Base-by-base conservation (phyloP, 2,888 invertebrate species). In the Leptinotarsa haldemani region DNA sequence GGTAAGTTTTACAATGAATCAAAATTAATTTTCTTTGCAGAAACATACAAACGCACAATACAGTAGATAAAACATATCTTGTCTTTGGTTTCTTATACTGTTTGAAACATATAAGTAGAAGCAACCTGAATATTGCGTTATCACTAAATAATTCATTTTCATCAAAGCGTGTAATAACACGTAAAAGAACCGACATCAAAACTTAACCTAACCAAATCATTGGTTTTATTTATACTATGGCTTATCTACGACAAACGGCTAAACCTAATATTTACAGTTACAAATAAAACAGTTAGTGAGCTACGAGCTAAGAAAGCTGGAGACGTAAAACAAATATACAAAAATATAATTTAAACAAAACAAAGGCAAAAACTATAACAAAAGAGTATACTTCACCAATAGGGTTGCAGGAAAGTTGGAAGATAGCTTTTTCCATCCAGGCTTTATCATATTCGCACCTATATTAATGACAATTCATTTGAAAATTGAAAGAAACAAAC, bases 331-430 rank as follows among this genome's bases (percentile, higher is more conserved):
- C 40, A 72, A 30, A n/a, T 69, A 72, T 69, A 18, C 65, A 69
- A 68, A 72, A n/a, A 56, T 64, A 56, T 40, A 67, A 46, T n/a
- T 68, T 25, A 65, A 56, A 68, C 25, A 30, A 67, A 58, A 69
- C 63, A 47, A 47, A 58, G 56, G 47, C 30, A 16, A 61, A 71
- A 58, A 67, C 46, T 53, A 66, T 1, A 46, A 68, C 50, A 22
- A 50, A 40, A 66, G 46, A 47, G n/a, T 20, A 53, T 52, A 65
- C 53, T 52, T 64, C 47, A 22, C 47, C 53, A 40, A 53, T 65
- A 65, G 46, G 30, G 18, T 48, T 56, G 16, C 47, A 25, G 30
- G 30, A 25, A 63, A 47, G 20, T 18, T 58, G 25, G n/a, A 53
- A 69, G 46, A 58, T 47, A 56, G 46, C 47, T 15, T 69, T 69